phyloP scores from a whole-genome alignment of 1,140 invertebrate species.

The Drosophila pachea region DNA sequence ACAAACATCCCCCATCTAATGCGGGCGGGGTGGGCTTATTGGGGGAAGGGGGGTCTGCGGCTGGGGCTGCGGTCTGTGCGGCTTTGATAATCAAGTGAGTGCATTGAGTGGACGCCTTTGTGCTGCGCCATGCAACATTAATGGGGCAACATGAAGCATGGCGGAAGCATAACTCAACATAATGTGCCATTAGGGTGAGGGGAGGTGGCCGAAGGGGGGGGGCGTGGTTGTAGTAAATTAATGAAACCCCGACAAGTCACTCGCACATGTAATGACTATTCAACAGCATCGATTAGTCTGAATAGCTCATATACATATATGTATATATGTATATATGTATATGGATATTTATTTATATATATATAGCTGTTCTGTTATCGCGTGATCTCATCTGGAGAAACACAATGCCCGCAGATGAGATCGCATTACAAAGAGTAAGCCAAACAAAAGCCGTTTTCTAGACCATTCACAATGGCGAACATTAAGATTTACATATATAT shows the following conservation, averaged over 20 bases:
- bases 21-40: constrained; percentile 9
- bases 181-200: constrained; percentile 11
- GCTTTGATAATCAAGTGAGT: constrained; percentile 60
- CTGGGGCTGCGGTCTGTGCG: constrained; percentile 38
- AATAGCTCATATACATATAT: too few species aligned
- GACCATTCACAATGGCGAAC: constrained; percentile 18
- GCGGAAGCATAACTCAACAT: constrained; percentile 38
- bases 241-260: constrained; percentile 41
- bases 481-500: constrained; percentile 41
- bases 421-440: constrained; percentile 26
- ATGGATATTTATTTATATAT: too few species aligned
- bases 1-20: constrained; percentile 30
- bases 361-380: too few species aligned
- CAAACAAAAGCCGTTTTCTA: constrained; percentile 24
- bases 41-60: neutral
- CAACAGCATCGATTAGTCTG: constrained; percentile 20
- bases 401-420: constrained; percentile 16
- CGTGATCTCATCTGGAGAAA: constrained; percentile 30
- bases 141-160: constrained; percentile 46
- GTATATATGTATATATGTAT: too few species aligned
- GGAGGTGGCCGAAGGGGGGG: constrained; percentile 2
- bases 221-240: constrained; percentile 17
- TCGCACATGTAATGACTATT: constrained; percentile 18
- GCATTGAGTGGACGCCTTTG: constrained; percentile 55
- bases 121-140: constrained; percentile 55